Percentiles rank a stretch among this genome's conserved stretches.
These are phyloP conservation scores for Drosophila kohkoa DNA, from an alignment of 1,140 invertebrate genomes.

Conservation along the genomic window DNA sequence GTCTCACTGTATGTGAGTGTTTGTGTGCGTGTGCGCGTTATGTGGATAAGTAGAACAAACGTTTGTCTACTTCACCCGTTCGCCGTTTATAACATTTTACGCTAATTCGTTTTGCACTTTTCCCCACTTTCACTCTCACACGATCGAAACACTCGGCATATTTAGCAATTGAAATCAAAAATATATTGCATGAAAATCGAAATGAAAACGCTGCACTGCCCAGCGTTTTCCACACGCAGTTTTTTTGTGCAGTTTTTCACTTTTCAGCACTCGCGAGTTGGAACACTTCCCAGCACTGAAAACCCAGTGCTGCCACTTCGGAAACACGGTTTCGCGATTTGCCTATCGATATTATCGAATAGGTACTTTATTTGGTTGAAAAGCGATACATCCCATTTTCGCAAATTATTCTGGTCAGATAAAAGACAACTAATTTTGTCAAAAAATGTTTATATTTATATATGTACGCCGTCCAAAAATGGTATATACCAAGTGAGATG, in stretches of 20 bases:
- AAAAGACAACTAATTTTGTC: too few relatives aligned
- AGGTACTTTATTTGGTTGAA: too few relatives aligned
- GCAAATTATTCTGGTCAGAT: too few relatives aligned
- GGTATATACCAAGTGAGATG: too few relatives aligned
- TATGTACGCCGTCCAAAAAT: too few relatives aligned
- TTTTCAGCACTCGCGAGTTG: constrained; percentile 32
- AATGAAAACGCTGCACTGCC: constrained; percentile 50
- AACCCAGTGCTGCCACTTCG: constrained; percentile 10
- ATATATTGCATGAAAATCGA: constrained; percentile 20
- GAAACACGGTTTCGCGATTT: constrained; percentile 4
- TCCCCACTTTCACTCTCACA: constrained; percentile 11
- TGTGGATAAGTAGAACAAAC: constrained; percentile 57
- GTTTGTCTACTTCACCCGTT: constrained; percentile 47
- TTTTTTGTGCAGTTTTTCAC: constrained; percentile 39
- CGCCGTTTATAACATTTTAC: constrained; percentile 40
- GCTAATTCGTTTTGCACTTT: constrained; percentile 21
- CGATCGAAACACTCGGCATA: constrained; percentile 10
- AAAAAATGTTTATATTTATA: too few relatives aligned
- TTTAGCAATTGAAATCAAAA: constrained; percentile 33
- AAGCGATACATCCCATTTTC: too few relatives aligned
- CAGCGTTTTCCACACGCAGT: constrained; percentile 54
- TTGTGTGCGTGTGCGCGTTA: constrained; percentile 49
- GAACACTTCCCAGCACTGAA: constrained; percentile 30
- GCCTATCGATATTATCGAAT: constrained; percentile 16
- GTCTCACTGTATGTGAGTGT: constrained; percentile 8